These are phyloP conservation scores for Sprattus sprattus DNA, from an alignment of 2,113 vertebrate species.

Conservation along the genomic window DNA sequence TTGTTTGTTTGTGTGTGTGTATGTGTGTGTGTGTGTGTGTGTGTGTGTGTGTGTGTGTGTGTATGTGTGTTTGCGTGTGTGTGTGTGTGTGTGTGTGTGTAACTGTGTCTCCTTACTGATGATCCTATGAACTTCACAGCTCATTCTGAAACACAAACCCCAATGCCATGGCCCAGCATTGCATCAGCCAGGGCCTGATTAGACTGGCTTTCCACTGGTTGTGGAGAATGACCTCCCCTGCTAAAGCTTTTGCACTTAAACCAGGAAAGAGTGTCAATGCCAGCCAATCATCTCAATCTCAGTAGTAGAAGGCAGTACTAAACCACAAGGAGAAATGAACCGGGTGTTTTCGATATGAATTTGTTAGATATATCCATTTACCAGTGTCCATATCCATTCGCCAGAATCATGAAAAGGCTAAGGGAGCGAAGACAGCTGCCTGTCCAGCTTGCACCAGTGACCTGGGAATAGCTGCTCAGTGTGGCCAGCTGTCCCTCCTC, in stretches of 20 bases:
- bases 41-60: neutral
- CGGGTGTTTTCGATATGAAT: too few species aligned
- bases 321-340: neutral
- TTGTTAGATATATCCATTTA: too few species aligned
- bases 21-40: neutral
- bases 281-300: neutral
- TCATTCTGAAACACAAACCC: neutral
- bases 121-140: neutral
- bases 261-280: too few species aligned
- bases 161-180: too few species aligned
- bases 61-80: neutral
- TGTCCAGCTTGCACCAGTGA: too few species aligned
- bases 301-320: neutral
- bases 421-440: too few species aligned
- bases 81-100: neutral
- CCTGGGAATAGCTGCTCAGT: too few species aligned
- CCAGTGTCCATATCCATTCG: too few species aligned
- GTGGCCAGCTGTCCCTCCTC: neutral
- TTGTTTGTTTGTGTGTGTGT: neutral
- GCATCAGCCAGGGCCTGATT: too few species aligned
- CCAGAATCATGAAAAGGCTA: too few species aligned
- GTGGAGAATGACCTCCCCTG: neutral
- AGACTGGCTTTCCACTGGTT: neutral
- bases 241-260: too few species aligned
- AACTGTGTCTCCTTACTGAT: neutral